Base-by-base conservation (phyloP, 2,113 vertebrate species). In the Prochilodus magdalenae region DNA sequence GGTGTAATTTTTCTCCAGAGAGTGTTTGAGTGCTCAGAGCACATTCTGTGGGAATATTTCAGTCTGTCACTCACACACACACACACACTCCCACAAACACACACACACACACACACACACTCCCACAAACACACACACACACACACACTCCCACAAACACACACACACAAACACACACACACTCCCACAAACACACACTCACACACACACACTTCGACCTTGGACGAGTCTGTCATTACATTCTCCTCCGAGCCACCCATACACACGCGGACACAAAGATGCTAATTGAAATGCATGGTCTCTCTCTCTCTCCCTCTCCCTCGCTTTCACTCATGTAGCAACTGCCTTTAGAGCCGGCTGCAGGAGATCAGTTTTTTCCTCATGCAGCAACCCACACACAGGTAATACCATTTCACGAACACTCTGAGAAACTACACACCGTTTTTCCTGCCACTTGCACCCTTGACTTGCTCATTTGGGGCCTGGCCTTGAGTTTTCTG, bases 231-330 rank as follows among this genome's bases (percentile, higher is more conserved):
- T 49, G 14, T 49, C 47, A 49, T 49, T 49, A 10, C 44, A 26
- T 26, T 18, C 4, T 70, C 67, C 53, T 71, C 26, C 69, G n/a
- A n/a, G 27, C 36, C 27, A 63, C 44, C 11, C 53, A 79, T 20
- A 79, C 60, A 79, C 66, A 70, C 51, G 20, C 66, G 13, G 20
- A 44, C 66, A 70, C 66, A 70, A 70, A 70, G 36, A 70, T 44
- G 20, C 66, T 70, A 70, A 44, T 70, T 70, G 66, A 70, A 70
- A 70, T 70, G 66, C 66, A 24, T 40, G n/a, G 66, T 60, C 57
- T 60, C 57, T 60, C 57, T 60, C 57, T 24, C 24, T 60, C 57
- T 60, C n/a, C 13, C 57, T 60, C 57, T n/a, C n/a, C 7, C 57
- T 59, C 57, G 0, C 22, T 12, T n/a, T 12, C 33, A 70, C 66